Base-by-base conservation (phyloP, 2,797 vertebrate species). In the Garrulus glandarius region DNA sequence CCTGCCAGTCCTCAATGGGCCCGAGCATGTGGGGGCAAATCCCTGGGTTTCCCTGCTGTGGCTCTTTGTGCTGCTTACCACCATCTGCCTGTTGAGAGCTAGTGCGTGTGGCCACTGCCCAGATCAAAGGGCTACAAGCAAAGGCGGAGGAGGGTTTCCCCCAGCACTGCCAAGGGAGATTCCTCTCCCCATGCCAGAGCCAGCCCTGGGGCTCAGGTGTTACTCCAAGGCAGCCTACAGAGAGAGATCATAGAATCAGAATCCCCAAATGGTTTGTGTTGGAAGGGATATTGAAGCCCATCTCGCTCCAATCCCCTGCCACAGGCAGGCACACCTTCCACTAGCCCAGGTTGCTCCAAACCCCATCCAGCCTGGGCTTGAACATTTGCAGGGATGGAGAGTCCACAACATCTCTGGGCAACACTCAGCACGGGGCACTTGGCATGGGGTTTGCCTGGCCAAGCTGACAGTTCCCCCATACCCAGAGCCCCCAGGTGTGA, bases 391-490 rank as follows among this genome's bases (percentile, higher is more conserved):
- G 37, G 21, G 44, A 46, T 34, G 44, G 30, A 57, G 39, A 46
- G 15, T 26, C 37, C 24, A 7, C 57, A 52, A 0, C 3, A 13
- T 39, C 71, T 76, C 23, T 57, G 50, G 49, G 15, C 22, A 49
- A 2, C 19, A 1, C 36, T 53, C 23, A 44, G 16, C 49, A 69
- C 0, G 0, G 9, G 10, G 43, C 67, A 4, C 43, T 71, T n/a
- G 56, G 26, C 22, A 2, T 2, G 0, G 24, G 15, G 4, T 44
- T 59, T 59, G 61, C 27, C 59, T 2, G 5, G 37, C 59, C 37
- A 11, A 30, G 6, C 50, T 57, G 30, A 0, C 36, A 26, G 14
- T 5, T 74, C 56, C 52, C 49, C 34, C 39, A 6, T 10, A 27
- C 1, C 0, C 29, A 14, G 60, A 74, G 44, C n/a, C 50, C 32